Evolutionary conservation across 2,113 vertebrate species (phyloP).

Genomic region (Ammodytes dubius): DNA sequence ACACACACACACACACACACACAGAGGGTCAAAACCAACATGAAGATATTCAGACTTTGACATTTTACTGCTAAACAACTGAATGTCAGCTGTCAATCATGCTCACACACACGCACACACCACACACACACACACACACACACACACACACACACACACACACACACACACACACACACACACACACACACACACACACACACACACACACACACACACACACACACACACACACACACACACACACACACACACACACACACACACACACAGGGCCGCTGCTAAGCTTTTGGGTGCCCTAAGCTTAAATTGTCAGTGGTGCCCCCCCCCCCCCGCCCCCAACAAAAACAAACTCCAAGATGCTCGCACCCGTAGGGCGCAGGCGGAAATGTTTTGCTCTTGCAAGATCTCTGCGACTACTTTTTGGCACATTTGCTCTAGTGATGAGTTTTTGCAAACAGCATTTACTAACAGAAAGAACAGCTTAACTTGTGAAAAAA

Average conservation of each 20-base stretch:
- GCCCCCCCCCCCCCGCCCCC: too few relatives aligned
- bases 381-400: too few relatives aligned
- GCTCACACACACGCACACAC: neutral
- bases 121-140: neutral
- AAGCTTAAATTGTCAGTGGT: too few relatives aligned
- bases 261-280: neutral
- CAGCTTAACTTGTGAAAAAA: too few relatives aligned
- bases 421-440: too few relatives aligned
- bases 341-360: too few relatives aligned
- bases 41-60: conserved; percentile 62
- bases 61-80: conserved; percentile 67
- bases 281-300: too few relatives aligned
- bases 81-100: conserved; percentile 72
- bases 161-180: neutral
- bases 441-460: too few relatives aligned
- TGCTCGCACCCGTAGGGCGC: too few relatives aligned
- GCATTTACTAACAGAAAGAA: too few relatives aligned
- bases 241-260: conserved; percentile 25
- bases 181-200: neutral
- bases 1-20: conserved; percentile 7
- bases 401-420: too few relatives aligned
- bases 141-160: conserved; percentile 19
- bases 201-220: conserved; percentile 17
- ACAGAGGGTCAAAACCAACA: conserved; percentile 50
- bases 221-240: conserved; percentile 15